These are phyloP conservation scores for Cettia cetti DNA, from an alignment of 2,113 vertebrate species.

Conservation along the genomic window DNA sequence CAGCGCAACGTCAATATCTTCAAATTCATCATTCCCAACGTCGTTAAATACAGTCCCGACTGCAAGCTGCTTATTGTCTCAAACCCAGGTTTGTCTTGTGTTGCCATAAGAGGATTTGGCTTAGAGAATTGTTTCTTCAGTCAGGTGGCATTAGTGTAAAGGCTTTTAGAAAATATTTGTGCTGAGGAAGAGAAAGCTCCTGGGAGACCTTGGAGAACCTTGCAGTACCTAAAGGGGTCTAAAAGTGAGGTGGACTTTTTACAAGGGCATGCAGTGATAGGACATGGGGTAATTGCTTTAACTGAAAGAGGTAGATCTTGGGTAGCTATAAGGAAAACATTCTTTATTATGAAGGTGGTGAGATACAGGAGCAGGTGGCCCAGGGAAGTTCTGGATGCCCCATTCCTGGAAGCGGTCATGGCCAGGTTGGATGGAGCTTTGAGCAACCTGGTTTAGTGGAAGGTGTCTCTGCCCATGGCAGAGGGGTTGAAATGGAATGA, in stretches of 20 bases:
- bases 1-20: constrained; percentile 99
- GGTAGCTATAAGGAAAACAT: not conserved
- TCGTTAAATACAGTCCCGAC: constrained; percentile 96
- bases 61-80: constrained; percentile 94
- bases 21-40: constrained; percentile 97
- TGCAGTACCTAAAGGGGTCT: not conserved
- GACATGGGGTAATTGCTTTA: not conserved
- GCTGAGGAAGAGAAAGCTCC: not conserved
- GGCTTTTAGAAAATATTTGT: not conserved
- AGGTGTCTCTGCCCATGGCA: not conserved
- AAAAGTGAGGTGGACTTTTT: not conserved
- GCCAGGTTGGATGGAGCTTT: not conserved
- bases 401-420: rapidly evolving
- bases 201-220: not conserved
- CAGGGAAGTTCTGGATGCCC: not conserved
- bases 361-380: not conserved
- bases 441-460: not conserved
- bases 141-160: not conserved
- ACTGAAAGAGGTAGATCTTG: not conserved
- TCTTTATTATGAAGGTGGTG: not conserved
- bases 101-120: not conserved
- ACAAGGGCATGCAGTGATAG: not conserved
- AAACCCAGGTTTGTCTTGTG: constrained; percentile 87
- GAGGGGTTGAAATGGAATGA: not conserved
- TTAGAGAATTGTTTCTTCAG: not conserved